Percentiles rank a stretch among this genome's conserved stretches.
phyloP scores from a whole-genome alignment of 2,113 vertebrate genomes.

The Galeopterus variegatus region DNA sequence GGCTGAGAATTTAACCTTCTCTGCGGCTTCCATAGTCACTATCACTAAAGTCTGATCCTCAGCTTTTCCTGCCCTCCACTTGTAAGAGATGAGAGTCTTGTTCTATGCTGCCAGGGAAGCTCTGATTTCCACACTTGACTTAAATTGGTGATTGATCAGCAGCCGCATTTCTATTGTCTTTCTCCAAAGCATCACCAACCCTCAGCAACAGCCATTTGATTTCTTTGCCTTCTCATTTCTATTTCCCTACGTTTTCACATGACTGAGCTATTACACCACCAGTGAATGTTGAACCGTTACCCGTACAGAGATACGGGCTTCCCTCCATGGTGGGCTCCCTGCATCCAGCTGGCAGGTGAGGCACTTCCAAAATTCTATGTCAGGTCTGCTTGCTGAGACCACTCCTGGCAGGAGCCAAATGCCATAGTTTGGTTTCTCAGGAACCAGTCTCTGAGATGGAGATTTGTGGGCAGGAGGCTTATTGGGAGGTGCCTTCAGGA shows the following conservation, averaged over 20 bases:
- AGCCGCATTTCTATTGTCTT: background rate
- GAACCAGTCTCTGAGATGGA: background rate
- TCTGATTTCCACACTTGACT: background rate
- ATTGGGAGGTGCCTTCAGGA: background rate
- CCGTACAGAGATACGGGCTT: background rate
- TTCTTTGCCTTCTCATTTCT: background rate
- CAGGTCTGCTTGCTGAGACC: background rate
- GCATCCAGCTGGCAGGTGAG: background rate
- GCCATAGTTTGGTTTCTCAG: background rate
- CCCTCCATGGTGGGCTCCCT: background rate
- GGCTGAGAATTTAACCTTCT: background rate
- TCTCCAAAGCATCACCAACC: background rate
- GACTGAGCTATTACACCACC: background rate
- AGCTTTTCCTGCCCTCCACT: background rate
- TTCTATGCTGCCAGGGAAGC: background rate
- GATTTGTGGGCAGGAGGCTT: background rate
- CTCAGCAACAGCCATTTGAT: background rate
- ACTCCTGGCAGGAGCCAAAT: background rate
- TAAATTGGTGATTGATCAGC: background rate
- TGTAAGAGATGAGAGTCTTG: background rate
- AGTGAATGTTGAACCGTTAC: background rate
- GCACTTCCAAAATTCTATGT: background rate
- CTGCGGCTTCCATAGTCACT: background rate
- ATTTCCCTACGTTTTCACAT: background rate
- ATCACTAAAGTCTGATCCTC: background rate